These are phyloP conservation scores for Helicolenus hilgendorfi DNA, from an alignment of 2,797 vertebrate genomes.

Conservation along the genomic window DNA sequence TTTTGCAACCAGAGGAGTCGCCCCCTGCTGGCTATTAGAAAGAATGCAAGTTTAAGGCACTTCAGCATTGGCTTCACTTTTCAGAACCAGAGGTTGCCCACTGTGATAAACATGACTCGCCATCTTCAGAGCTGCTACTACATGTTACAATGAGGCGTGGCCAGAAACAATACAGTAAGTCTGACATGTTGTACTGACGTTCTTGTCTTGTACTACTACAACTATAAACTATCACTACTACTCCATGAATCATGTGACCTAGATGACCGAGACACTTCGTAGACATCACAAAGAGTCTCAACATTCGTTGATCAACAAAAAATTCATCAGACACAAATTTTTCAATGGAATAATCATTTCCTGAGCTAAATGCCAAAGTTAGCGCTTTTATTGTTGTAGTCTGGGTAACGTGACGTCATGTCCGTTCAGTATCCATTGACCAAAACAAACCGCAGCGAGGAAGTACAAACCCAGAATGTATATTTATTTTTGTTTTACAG, in stretches of 20 bases:
- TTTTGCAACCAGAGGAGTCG: no score
- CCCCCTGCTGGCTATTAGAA: no score
- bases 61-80: no score
- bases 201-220: neutral
- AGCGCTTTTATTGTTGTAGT: fast-evolving
- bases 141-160: neutral
- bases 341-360: neutral
- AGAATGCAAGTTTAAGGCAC: no score
- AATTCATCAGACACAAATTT: neutral
- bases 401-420: no score
- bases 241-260: neutral
- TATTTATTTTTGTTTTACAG: no score
- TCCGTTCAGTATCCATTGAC: no score
- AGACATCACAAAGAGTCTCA: neutral
- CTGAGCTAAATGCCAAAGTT: no score
- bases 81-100: no score
- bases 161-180: neutral
- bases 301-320: neutral
- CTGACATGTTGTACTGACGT: neutral
- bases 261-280: neutral
- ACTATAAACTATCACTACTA: neutral
- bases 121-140: neutral
- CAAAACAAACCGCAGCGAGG: no score
- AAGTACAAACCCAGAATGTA: no score
- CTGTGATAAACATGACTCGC: neutral